A percentile compares a stretch with the other conserved stretches of the same genome.
phyloP scores from a whole-genome alignment of 2,113 vertebrate genomes.

The Silurus meridionalis region DNA sequence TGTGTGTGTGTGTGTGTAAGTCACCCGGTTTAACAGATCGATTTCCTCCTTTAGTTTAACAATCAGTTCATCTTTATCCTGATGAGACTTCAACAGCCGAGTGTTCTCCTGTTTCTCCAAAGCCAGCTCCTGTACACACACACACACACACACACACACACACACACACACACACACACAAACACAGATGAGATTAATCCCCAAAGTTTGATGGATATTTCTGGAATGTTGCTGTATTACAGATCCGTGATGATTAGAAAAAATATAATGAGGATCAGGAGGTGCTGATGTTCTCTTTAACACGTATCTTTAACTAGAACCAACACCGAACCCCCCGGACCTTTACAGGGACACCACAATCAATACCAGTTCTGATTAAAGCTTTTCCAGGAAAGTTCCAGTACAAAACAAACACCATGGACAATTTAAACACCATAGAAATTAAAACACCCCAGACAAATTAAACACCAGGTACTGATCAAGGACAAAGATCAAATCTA shows the following conservation, averaged over 20 bases:
- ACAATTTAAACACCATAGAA: not conserved
- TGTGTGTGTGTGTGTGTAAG: conserved; percentile 46
- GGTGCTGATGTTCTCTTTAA: not conserved
- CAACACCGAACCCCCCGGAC: not conserved
- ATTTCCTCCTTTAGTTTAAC: conserved; percentile 94
- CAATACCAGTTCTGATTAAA: not conserved
- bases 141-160: conserved; percentile 51
- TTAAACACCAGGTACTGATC: not conserved
- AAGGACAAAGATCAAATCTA: not conserved
- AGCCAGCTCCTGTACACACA: conserved; percentile 80
- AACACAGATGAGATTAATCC: not conserved
- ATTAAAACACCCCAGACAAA: too few species aligned
- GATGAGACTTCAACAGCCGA: conserved; percentile 79
- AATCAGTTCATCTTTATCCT: conserved; percentile 94
- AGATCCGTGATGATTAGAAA: not conserved
- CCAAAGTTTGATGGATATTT: not conserved
- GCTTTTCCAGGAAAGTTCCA: too few species aligned
- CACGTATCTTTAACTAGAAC: not conserved
- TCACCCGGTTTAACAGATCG: conserved; percentile 94
- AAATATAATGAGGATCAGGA: not conserved
- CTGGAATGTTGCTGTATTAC: not conserved
- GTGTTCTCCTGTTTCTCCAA: conserved; percentile 86
- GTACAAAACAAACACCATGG: not conserved
- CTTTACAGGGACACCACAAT: not conserved
- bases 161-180: conserved; percentile 52